Base-by-base conservation (phyloP, 2,797 vertebrate species). In the Anomalospiza imberbis region DNA sequence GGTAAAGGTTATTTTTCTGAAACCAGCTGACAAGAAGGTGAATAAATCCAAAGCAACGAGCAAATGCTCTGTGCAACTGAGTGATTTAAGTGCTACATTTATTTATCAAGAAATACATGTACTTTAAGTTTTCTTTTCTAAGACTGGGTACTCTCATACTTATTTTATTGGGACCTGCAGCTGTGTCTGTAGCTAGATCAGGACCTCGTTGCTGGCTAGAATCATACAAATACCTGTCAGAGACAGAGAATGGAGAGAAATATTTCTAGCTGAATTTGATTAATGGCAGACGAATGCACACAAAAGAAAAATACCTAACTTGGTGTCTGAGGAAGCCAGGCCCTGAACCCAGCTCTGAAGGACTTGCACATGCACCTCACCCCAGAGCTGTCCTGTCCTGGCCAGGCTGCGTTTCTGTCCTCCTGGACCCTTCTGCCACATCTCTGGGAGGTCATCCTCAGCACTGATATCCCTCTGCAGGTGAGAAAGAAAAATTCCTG, bases 1-100 rank as follows among this genome's bases (percentile, higher is more conserved):
- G 34, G 50, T 93, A 75, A 94, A 89, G 77, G 71, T 82, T 57
- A 13, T 66, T 25, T 84, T 90, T 94, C 88, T 90, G 82, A 86
- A 73, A 55, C 9, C 29, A 44, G 51, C 44, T 72, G 84, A 82
- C 38, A 48, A 26, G 47, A 28, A 78, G 61, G 57, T 54, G 53
- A 85, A 66, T 86, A 90, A 93, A 88, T 81, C 25, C 50, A 55
- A 88, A 88, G 14, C 58, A 38, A 24, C 4, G 22, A 70, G 17
- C 21, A 78, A 90, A 81, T 62, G 12, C 79, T 47, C 16, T 16
- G 28, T 5, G 2, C 31, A 60, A 31, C 8, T 40, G 54, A 88
- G n/a, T 63, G 26, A 76, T 78, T 76, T 60, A 26, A 68, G 9
- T 58, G 21, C 62, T 89, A 28, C 65, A 40, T 60, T 91, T 73